phyloP scores from a whole-genome alignment of 1,140 invertebrate species.

The Trichogramma pretiosum region DNA sequence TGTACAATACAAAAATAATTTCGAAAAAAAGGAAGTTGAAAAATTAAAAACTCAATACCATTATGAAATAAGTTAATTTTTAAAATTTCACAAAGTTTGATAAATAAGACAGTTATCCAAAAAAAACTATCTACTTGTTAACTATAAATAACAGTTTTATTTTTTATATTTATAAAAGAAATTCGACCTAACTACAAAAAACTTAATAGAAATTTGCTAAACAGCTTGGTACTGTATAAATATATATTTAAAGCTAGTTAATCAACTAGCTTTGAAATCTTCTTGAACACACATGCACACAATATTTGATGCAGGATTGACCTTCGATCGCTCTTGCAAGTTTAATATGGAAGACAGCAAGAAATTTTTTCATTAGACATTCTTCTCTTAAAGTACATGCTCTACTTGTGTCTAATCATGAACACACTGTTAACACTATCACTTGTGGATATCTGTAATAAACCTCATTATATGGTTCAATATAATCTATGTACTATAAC shows the following conservation, averaged over 20 bases:
- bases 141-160: background rate
- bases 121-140: background rate
- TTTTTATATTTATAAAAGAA: background rate
- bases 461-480: background rate
- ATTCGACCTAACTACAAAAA: background rate
- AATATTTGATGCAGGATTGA: background rate
- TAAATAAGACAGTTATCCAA: background rate
- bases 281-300: background rate
- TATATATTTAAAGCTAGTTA: slow-evolving; percentile 12
- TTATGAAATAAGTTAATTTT: slow-evolving; percentile 12
- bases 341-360: slow-evolving; percentile 1
- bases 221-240: background rate
- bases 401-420: too few relatives aligned
- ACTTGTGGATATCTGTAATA: too few relatives aligned
- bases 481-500: background rate
- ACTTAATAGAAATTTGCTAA: slow-evolving; percentile 1
- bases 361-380: background rate
- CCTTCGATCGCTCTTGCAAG: background rate
- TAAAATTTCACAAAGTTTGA: background rate
- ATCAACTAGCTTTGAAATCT: slow-evolving; percentile 5
- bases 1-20: background rate
- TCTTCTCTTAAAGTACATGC: too few relatives aligned
- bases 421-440: too few relatives aligned
- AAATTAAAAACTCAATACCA: too few relatives aligned
- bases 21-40: background rate